These are phyloP conservation scores for Neocrepidodera transversa DNA, from an alignment of 2,888 invertebrate genomes.

Conservation along the genomic window DNA sequence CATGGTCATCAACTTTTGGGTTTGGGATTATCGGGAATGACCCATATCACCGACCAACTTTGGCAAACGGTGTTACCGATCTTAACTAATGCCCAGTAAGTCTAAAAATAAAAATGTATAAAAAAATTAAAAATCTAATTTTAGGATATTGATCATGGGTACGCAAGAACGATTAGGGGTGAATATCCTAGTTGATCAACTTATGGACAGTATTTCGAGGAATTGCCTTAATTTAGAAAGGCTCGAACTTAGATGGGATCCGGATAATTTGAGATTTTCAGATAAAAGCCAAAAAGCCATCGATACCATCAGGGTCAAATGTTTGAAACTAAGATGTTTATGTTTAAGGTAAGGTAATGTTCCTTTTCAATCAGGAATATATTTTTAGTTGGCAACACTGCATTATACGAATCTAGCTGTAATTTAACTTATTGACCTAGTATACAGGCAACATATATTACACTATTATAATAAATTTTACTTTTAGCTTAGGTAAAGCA, in stretches of 20 bases:
- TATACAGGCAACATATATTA: too few relatives aligned
- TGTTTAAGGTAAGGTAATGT: conserved; percentile 82
- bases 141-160: conserved; percentile 95
- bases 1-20: conserved; percentile 91
- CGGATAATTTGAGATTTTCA: conserved; percentile 96
- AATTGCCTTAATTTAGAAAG: conserved; percentile 89
- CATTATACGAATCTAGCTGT: too few relatives aligned
- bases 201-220: conserved; percentile 97
- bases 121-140: conserved; percentile 35
- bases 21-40: conserved; percentile 91
- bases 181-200: conserved; percentile 96
- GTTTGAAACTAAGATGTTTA: conserved; percentile 89
- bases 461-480: too few relatives aligned
- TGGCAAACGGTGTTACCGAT: conserved; percentile 96
- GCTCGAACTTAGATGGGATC: conserved; percentile 97
- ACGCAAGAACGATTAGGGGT: conserved; percentile 95
- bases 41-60: conserved; percentile 96
- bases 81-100: conserved; percentile 88
- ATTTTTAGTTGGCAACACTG: too few relatives aligned
- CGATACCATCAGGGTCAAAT: conserved; percentile 94
- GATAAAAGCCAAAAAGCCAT: conserved; percentile 99
- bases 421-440: too few relatives aligned
- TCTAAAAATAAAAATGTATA: neutral
- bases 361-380: too few relatives aligned
- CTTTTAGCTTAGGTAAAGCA: too few relatives aligned